phyloP scores from a whole-genome alignment of 2,888 invertebrate genomes.

The Aspidiotus destructor region DNA sequence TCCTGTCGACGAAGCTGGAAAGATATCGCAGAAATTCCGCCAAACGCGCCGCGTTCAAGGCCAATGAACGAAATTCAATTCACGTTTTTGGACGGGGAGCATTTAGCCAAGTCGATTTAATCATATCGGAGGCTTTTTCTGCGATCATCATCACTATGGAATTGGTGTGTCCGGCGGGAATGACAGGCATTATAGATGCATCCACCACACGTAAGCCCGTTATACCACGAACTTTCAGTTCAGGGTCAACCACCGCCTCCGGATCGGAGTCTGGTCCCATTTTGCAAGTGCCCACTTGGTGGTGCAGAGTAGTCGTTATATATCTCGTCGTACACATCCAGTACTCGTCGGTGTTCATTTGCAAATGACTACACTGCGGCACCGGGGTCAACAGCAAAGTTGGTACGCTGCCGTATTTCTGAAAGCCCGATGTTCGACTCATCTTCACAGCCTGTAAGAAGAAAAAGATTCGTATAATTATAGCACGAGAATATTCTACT shows the following conservation, averaged over 20 bases:
- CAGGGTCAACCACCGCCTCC: slow-evolving; percentile 54
- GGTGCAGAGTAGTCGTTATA: slow-evolving; percentile 58
- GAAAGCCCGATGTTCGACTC: slow-evolving; percentile 45
- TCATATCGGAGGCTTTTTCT: slow-evolving; percentile 64
- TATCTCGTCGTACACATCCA: slow-evolving; percentile 58
- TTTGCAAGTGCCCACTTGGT: slow-evolving; percentile 50
- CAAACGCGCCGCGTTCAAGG: no score
- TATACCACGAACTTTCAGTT: slow-evolving; percentile 56
- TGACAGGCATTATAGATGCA: slow-evolving; percentile 68
- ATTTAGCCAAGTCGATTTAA: slow-evolving; percentile 49
- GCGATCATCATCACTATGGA: slow-evolving; percentile 71
- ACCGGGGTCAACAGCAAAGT: slow-evolving; percentile 39
- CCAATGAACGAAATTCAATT: no score
- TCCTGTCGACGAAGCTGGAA: no score
- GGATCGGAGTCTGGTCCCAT: slow-evolving; percentile 53
- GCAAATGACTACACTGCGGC: slow-evolving; percentile 43
- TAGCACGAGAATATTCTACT: no score
- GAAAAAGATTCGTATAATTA: slow-evolving; percentile 8
- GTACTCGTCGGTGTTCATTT: slow-evolving; percentile 57
- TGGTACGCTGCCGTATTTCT: slow-evolving; percentile 42
- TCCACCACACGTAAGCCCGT: slow-evolving; percentile 61
- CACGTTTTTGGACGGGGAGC: no score
- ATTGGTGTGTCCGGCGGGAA: slow-evolving; percentile 67
- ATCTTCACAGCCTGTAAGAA: slow-evolving; percentile 43
- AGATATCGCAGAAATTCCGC: no score